Conservation (phyloP, 1,140 invertebrate species). For the Drosophila neocordata region DNA sequence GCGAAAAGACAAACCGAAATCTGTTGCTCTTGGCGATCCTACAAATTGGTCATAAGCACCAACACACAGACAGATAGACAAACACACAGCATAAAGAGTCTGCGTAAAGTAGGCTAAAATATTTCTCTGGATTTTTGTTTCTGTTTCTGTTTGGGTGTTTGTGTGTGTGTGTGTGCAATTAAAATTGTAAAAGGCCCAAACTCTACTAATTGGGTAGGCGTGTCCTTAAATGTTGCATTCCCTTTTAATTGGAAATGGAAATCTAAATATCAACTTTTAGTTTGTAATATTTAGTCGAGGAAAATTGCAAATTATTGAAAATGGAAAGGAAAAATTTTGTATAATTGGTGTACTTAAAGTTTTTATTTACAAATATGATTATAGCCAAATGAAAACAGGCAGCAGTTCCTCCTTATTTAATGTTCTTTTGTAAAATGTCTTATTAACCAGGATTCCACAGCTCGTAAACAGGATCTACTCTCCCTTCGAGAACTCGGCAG, state of each 20-base stretch:
- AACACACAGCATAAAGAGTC: neutral
- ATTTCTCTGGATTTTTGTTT: constrained; percentile 35
- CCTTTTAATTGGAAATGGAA: constrained; percentile 12
- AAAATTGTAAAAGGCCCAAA: constrained; percentile 54
- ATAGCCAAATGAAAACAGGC: no score
- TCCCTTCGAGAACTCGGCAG: no score
- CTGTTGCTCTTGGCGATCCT: neutral
- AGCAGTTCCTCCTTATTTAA: no score
- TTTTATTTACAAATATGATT: no score
- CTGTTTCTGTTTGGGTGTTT: constrained; percentile 19
- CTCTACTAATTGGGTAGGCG: constrained; percentile 19
- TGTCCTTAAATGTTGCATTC: neutral
- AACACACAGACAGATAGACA: constrained; percentile 1
- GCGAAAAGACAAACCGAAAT: constrained; percentile 7
- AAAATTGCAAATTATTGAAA: neutral
- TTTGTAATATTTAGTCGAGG: neutral
- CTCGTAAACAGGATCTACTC: no score
- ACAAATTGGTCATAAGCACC: constrained; percentile 32
- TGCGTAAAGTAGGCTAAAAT: constrained; percentile 70
- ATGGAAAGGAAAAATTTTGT: neutral
- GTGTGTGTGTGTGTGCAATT: constrained; percentile 48
- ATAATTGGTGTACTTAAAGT: no score
- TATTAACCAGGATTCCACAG: no score
- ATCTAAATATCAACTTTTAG: neutral
- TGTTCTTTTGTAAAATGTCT: no score